Evolutionary conservation across 2,113 vertebrate genomes (phyloP).

Genomic region (Epinephelus moara): DNA sequence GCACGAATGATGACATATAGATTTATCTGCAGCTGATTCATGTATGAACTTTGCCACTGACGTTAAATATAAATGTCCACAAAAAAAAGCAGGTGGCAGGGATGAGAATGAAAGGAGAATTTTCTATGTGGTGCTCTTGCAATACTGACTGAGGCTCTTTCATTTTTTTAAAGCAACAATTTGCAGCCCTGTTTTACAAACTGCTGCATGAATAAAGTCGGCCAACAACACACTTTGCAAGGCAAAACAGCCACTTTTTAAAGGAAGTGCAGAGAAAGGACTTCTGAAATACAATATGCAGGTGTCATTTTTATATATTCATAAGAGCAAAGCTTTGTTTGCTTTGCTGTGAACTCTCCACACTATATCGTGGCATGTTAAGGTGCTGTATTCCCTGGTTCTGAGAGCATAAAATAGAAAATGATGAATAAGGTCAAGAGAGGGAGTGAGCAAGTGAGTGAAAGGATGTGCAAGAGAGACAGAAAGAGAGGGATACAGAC

Average conservation of each 20-base stretch:
- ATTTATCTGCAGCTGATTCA: not conserved
- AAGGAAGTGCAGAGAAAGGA: not conserved
- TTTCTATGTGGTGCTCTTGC: not conserved
- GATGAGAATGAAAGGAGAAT: not conserved
- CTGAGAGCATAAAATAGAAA: conserved; percentile 28
- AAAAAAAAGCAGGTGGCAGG: not conserved
- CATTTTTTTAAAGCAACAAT: not conserved
- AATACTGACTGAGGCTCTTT: not conserved
- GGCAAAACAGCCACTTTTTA: conserved; percentile 1
- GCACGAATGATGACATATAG: not conserved
- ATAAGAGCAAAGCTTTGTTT: conserved; percentile 20
- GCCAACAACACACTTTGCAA: not conserved
- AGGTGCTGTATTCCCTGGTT: not conserved
- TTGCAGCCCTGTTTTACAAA: not conserved
- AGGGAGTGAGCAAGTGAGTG: conserved; percentile 23
- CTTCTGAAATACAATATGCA: not conserved
- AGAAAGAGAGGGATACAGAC: conserved; percentile 7
- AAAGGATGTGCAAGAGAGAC: conserved; percentile 29
- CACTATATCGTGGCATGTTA: conserved; percentile 8
- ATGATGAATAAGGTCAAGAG: conserved; percentile 41
- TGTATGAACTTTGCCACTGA: not conserved
- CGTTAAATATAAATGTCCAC: not conserved
- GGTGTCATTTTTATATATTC: conserved; percentile 1
- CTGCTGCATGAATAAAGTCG: not conserved
- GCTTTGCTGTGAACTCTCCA: not conserved